Evolutionary conservation across 1,140 invertebrate genomes (phyloP).

Genomic region (Meloidogyne floridensis): DNA sequence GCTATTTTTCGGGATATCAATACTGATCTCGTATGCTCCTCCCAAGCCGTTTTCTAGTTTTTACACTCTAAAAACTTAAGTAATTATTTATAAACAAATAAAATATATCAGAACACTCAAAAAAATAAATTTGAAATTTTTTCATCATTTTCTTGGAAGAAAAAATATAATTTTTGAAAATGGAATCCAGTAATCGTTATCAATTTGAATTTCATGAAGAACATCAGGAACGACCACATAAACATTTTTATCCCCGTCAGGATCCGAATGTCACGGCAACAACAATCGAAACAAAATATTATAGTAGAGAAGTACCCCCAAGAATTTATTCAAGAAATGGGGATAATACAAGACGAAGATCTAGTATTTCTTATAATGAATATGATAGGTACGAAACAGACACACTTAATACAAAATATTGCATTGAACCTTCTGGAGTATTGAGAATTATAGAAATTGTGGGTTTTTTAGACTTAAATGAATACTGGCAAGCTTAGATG

Average conservation of each 20-base stretch:
- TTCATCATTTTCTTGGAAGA: no score
- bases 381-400: conserved; percentile 37
- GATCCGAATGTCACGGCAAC: conserved; percentile 41
- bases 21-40: no score
- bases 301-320: background rate
- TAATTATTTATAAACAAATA: no score
- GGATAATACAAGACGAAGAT: background rate
- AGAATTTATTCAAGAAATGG: conserved; percentile 23
- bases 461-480: conserved; percentile 16
- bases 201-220: background rate
- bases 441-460: conserved; percentile 61
- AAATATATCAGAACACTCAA: no score
- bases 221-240: background rate
- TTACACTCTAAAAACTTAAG: no score
- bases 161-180: background rate
- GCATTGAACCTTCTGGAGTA: conserved; percentile 55
- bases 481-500: no score
- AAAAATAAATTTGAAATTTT: no score
- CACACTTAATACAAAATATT: conserved; percentile 51
- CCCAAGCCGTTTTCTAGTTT: no score
- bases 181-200: background rate
- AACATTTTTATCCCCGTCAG: conserved; percentile 16
- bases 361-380: background rate
- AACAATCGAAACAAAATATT: conserved; percentile 20
- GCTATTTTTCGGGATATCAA: no score